phyloP scores from a whole-genome alignment of 2,113 vertebrate genomes.

The Mormyrus iriodes region DNA sequence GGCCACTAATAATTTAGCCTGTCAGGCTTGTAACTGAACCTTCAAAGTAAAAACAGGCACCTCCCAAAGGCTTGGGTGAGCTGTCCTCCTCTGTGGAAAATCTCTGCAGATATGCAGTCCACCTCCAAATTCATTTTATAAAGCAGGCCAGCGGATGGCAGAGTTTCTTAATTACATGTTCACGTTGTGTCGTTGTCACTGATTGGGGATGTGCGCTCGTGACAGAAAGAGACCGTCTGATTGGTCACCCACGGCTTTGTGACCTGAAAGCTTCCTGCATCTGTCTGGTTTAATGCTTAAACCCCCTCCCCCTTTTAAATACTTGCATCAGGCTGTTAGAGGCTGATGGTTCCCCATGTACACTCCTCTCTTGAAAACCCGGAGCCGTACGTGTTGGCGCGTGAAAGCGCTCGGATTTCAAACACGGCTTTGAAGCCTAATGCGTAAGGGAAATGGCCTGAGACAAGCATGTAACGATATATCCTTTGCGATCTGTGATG shows the following conservation, averaged over 20 bases:
- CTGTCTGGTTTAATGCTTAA: constrained; percentile 52
- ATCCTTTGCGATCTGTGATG: constrained; percentile 15
- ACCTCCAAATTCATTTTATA: background rate
- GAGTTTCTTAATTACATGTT: background rate
- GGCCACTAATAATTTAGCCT: background rate
- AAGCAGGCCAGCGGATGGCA: background rate
- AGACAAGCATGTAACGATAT: constrained; percentile 28
- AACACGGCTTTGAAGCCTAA: constrained; percentile 25
- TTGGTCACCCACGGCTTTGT: constrained; percentile 18
- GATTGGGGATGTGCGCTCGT: background rate
- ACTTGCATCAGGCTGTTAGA: constrained; percentile 35
- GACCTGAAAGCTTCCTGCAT: constrained; percentile 36
- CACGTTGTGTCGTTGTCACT: background rate
- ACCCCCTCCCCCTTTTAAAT: constrained; percentile 25
- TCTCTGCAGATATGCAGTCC: background rate
- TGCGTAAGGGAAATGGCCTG: constrained; percentile 13
- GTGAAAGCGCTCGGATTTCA: constrained; percentile 27
- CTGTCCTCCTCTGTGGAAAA: background rate
- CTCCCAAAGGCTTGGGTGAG: background rate
- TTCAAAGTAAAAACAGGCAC: background rate
- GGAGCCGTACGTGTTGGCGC: constrained; percentile 17
- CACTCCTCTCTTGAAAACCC: background rate
- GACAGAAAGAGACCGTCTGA: background rate
- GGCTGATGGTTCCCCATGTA: background rate
- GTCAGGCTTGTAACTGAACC: background rate